Percentiles rank a stretch among this genome's conserved stretches.
phyloP scores from a whole-genome alignment of 2,113 vertebrate species.

The Tenrec ecaudatus region DNA sequence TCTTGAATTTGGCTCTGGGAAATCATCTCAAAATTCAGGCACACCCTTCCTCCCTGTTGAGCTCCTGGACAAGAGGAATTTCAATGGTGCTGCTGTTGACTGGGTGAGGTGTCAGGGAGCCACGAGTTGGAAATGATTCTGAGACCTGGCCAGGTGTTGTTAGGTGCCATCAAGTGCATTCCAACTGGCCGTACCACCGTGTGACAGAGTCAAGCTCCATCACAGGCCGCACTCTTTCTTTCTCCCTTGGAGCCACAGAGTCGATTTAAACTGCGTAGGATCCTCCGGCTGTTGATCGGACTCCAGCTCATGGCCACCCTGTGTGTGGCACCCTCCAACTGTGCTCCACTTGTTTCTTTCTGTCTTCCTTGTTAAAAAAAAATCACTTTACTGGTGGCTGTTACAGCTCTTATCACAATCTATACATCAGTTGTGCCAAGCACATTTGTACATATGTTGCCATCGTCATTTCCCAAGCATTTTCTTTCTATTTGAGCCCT shows the following conservation, averaged over 20 bases:
- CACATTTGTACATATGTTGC: too few species aligned
- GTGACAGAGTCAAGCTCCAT: neutral
- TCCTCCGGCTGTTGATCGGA: neutral
- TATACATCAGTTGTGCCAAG: too few species aligned
- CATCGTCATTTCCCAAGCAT: too few species aligned
- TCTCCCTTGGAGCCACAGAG: neutral
- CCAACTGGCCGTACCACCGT: neutral
- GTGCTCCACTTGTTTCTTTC: neutral
- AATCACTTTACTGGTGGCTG: too few species aligned
- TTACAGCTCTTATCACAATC: too few species aligned
- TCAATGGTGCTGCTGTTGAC: conserved; percentile 74
- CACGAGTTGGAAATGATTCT: conserved; percentile 73
- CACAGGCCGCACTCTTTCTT: neutral
- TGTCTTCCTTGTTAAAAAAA: neutral
- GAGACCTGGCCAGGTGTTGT: conserved; percentile 19
- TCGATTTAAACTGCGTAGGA: neutral
- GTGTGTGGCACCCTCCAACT: neutral
- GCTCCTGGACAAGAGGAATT: conserved; percentile 76
- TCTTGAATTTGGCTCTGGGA: conserved; percentile 56
- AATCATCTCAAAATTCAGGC: conserved; percentile 69
- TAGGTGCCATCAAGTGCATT: neutral
- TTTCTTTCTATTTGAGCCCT: too few species aligned
- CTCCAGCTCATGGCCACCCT: neutral
- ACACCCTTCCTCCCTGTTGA: conserved; percentile 71
- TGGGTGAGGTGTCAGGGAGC: conserved; percentile 40